A percentile compares a stretch with the other conserved stretches of the same genome.
phyloP scores from a whole-genome alignment of 35 echinoderm and acorn worm species.

The Ophioderma brevispina region DNA sequence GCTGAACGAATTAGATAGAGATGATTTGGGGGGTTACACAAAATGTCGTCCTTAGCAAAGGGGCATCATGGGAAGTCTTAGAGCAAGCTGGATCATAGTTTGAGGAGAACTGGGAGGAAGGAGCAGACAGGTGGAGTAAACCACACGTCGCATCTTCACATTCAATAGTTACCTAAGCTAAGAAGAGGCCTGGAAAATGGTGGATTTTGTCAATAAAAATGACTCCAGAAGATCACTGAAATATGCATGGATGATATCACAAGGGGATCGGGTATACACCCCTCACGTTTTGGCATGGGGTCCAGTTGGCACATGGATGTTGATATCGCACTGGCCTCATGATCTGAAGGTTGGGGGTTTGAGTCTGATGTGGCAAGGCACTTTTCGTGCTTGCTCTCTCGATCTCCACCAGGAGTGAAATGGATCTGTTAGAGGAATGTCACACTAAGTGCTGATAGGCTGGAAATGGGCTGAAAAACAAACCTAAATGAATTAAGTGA shows the following conservation, averaged over 20 bases:
- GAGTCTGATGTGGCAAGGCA: too few species aligned
- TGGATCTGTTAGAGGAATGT: too few species aligned
- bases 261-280: background rate
- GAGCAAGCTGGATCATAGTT: constrained; percentile 90
- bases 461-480: too few species aligned
- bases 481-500: too few species aligned
- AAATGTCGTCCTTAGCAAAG: background rate
- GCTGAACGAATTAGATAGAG: constrained; percentile 55
- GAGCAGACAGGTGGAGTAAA: constrained; percentile 85
- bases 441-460: too few species aligned
- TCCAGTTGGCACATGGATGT: too few species aligned
- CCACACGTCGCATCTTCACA: constrained; percentile 89
- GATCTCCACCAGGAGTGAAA: too few species aligned
- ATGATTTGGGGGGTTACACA: constrained; percentile 47
- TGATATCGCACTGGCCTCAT: too few species aligned
- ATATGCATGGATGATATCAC: background rate
- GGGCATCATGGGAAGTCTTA: background rate
- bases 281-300: too few species aligned
- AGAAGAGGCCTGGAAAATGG: constrained; percentile 84
- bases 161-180: constrained; percentile 86
- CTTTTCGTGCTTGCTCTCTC: too few species aligned
- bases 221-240: background rate
- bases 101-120: constrained; percentile 87
- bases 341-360: too few species aligned
- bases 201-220: constrained; percentile 20